phyloP scores from a whole-genome alignment of 2,113 vertebrate species.

The Varanus komodoensis region DNA sequence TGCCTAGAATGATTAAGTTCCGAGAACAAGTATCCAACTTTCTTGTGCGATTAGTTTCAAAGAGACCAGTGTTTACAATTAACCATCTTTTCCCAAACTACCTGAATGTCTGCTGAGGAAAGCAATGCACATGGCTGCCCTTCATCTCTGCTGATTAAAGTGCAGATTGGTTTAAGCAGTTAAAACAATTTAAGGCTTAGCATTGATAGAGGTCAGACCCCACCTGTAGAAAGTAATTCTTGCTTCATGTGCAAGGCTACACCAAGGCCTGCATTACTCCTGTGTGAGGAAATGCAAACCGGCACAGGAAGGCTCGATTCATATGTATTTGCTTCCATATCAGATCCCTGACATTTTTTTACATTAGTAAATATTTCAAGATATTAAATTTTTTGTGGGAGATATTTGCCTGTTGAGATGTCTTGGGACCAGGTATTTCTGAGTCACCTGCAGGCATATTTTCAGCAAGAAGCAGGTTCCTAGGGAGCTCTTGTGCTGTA shows the following conservation, averaged over 20 bases:
- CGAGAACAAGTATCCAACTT: not conserved
- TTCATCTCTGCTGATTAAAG: conserved; percentile 44
- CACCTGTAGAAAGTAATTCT: not conserved
- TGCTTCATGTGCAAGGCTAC: not conserved
- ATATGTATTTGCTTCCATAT: not conserved
- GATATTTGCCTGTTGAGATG: not conserved
- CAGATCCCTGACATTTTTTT: not conserved
- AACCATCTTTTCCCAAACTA: conserved; percentile 35
- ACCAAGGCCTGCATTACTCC: not conserved
- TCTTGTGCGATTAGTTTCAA: conserved; percentile 11
- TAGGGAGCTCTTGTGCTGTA: rapidly evolving
- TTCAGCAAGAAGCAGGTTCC: conserved; percentile 10
- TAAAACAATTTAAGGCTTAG: conserved; percentile 33
- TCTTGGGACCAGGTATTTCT: not conserved
- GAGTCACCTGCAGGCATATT: not conserved
- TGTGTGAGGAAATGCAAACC: conserved; percentile 13
- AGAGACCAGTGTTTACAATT: conserved; percentile 37
- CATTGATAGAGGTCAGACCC: conserved; percentile 9
- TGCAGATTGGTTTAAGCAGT: conserved; percentile 32
- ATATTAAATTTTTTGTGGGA: not conserved
- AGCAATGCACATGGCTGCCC: conserved; percentile 28
- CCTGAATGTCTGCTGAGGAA: not conserved
- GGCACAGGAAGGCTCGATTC: not conserved
- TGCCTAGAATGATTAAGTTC: conserved; percentile 2
- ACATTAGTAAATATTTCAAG: not conserved